phyloP scores from a whole-genome alignment of 1,140 invertebrate species.

The Antheraea pernyi region DNA sequence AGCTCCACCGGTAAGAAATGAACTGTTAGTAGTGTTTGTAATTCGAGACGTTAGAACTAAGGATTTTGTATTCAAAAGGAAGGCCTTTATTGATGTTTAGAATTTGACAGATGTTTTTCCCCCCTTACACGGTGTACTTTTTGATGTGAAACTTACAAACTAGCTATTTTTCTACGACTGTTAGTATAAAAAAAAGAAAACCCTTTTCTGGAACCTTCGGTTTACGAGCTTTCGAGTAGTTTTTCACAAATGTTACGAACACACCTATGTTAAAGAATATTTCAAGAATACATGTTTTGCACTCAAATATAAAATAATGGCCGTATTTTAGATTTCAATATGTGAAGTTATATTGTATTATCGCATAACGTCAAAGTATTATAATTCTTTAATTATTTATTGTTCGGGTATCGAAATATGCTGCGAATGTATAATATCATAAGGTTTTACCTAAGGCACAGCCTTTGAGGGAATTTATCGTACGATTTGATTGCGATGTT shows the following conservation, averaged over 20 bases:
- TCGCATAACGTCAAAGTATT: background rate
- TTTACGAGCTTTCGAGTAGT: background rate
- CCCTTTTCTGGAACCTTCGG: background rate
- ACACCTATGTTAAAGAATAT: background rate
- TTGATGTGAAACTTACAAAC: slow-evolving; percentile 6
- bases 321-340: background rate
- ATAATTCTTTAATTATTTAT: background rate
- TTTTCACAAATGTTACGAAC: background rate
- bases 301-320: background rate
- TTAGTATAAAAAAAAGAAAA: slow-evolving; percentile 13
- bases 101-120: slow-evolving; percentile 11
- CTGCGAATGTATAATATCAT: no score
- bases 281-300: slow-evolving; percentile 4
- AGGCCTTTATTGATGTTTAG: slow-evolving; percentile 9
- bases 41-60: background rate
- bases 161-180: slow-evolving; percentile 19
- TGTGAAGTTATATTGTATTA: background rate
- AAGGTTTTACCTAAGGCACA: background rate
- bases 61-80: slow-evolving; percentile 6
- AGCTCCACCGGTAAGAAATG: slow-evolving; percentile 36
- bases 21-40: slow-evolving; percentile 4
- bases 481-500: background rate
- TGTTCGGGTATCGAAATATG: background rate
- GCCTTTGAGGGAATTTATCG: background rate
- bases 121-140: slow-evolving; percentile 9